phyloP scores from a whole-genome alignment of 2,888 invertebrate species.

The Morinoia aosen region DNA sequence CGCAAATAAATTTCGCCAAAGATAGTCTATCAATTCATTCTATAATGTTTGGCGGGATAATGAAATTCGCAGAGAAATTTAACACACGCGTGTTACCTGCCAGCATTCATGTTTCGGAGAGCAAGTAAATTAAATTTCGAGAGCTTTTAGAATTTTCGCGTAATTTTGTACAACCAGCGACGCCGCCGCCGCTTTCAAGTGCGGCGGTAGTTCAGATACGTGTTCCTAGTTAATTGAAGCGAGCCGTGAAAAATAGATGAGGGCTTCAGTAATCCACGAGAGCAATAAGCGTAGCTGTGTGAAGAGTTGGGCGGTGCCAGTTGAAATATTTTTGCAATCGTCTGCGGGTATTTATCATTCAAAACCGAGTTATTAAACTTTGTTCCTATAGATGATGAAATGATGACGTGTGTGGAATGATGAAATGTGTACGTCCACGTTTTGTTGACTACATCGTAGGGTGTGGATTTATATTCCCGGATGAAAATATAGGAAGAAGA shows the following conservation, averaged over 20 bases:
- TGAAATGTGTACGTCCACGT: not conserved
- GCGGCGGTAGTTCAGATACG: not conserved
- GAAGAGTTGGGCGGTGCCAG: not conserved
- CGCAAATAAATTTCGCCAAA: no score
- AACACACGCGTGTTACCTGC: not conserved
- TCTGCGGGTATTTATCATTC: not conserved
- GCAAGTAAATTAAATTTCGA: not conserved
- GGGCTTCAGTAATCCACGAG: not conserved
- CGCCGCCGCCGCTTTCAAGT: not conserved
- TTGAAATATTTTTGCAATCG: slow-evolving; percentile 8
- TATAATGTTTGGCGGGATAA: not conserved
- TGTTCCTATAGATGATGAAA: not conserved
- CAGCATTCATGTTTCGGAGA: not conserved
- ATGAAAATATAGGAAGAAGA: not conserved
- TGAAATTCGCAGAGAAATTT: not conserved
- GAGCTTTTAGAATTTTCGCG: not conserved
- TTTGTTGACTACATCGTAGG: not conserved
- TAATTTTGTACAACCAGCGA: not conserved
- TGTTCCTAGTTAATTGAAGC: not conserved
- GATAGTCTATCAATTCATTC: not conserved
- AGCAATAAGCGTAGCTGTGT: not conserved
- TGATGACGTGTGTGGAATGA: not conserved
- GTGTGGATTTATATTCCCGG: not conserved
- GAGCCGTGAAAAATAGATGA: slow-evolving; percentile 12
- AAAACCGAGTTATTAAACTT: not conserved